phyloP scores from a whole-genome alignment of 2,888 invertebrate genomes.

The Cataglyphis rosenhaueri region DNA sequence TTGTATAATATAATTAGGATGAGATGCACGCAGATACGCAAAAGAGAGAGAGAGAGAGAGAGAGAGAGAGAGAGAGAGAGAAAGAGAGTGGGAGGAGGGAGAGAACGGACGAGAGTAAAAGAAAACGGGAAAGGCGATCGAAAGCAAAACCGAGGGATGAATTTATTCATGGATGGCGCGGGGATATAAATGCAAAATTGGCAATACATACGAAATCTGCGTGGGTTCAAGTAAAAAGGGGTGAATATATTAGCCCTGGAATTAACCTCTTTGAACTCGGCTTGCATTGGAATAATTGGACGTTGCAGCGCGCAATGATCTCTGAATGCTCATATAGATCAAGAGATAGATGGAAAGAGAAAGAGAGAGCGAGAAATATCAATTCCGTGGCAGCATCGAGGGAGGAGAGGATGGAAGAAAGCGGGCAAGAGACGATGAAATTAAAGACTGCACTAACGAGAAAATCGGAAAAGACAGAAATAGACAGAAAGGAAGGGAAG shows the following conservation, averaged over 20 bases:
- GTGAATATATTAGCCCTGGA: conserved; percentile 85
- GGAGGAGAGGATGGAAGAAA: not conserved
- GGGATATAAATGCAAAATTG: conserved; percentile 85
- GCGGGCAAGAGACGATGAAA: not conserved
- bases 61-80: not conserved
- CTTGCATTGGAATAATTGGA: conserved; percentile 83
- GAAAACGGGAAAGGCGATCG: conserved; percentile 75
- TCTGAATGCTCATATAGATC: conserved; percentile 64
- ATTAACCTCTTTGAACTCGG: conserved; percentile 84
- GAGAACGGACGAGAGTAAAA: conserved; percentile 28
- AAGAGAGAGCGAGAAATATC: conserved; percentile 24
- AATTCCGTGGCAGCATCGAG: not conserved
- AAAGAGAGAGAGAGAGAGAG: conserved; percentile 25
- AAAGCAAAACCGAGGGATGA: conserved; percentile 83
- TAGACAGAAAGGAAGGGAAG: conserved; percentile 22
- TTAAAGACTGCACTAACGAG: not conserved
- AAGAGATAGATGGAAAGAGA: not conserved
- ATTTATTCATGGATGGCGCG: conserved; percentile 84
- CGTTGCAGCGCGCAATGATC: conserved; percentile 81
- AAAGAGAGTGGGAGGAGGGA: conserved; percentile 29
- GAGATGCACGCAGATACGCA: not conserved
- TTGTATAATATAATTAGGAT: conserved; percentile 42
- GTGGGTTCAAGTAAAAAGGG: conserved; percentile 85
- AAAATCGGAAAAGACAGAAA: not conserved
- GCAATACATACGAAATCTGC: conserved; percentile 86